Evolutionary conservation across 2,888 invertebrate species (phyloP).

Genomic region (Gastracanthus pulcherrimus): DNA sequence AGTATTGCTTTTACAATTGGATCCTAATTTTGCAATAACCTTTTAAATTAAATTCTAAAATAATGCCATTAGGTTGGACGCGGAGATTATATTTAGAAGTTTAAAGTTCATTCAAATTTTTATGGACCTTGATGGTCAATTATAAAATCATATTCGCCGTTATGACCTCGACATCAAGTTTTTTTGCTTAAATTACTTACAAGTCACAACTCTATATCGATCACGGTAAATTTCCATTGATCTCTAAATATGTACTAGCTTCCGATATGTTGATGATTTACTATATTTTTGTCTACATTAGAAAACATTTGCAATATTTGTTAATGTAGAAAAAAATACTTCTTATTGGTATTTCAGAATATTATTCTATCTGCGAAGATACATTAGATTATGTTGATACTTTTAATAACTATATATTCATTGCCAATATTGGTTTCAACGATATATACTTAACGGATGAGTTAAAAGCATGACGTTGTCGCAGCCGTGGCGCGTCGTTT

Average conservation of each 20-base stretch:
- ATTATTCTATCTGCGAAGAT: too few relatives aligned
- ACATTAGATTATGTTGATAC: too few relatives aligned
- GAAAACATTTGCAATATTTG: too few relatives aligned
- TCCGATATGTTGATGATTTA: too few relatives aligned
- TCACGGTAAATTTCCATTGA: slow-evolving; percentile 25
- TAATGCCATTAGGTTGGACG: neutral
- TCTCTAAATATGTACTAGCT: neutral
- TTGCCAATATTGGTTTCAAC: neutral
- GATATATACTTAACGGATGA: neutral
- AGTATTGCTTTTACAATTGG: too few relatives aligned
- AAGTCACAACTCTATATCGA: neutral
- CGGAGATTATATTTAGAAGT: neutral
- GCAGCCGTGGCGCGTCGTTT: neutral
- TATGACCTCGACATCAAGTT: slow-evolving; percentile 30
- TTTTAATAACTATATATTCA: neutral
- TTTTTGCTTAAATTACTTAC: slow-evolving; percentile 1
- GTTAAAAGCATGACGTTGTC: neutral
- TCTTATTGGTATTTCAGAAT: too few relatives aligned
- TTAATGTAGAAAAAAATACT: too few relatives aligned
- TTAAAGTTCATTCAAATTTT: slow-evolving; percentile 26
- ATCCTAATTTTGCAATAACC: too few relatives aligned
- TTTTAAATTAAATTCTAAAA: neutral
- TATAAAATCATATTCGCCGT: neutral
- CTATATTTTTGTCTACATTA: too few relatives aligned
- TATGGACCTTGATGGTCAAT: neutral